Base-by-base conservation (phyloP, 2,888 invertebrate species). In the Physocephala rufipes region DNA sequence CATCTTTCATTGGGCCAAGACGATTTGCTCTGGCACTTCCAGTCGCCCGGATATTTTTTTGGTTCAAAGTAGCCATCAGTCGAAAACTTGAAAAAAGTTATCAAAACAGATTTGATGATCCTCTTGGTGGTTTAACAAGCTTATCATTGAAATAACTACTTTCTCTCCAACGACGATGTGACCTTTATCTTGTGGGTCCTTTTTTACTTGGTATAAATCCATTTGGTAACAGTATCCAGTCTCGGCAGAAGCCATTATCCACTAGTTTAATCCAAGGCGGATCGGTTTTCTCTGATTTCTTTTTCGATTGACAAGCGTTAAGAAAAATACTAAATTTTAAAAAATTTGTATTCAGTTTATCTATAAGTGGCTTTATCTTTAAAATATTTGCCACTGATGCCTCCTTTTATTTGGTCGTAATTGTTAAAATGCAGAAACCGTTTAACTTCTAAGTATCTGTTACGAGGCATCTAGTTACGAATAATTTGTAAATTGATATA, bases 11-110 rank as follows among this genome's bases (percentile, higher is more conserved):
- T 36, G 68, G 68, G 24, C 51, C 53, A 21, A 62, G 63, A 21
- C 62, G 51, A 62, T 69, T 69, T 21, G 30, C 55, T 69, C 69
- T 62, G 53, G 62, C 63, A 36, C 53, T 69, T 16, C 62, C 62
- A 53, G 62, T 69, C 62, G 69, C 63, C 30, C 62, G 51, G 21
- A 69, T 24, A 45, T 63, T 63, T 53, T 36, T 62, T 36, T 62
- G 51, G 19, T 21, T 30, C 30, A 69, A 26, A 53, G 36, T 21
- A 62, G 53, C 28, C 51, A 63, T 62, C 16, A 59, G 61, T 49
- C 49, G 24, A 45, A 59, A 61, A 26, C 59, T 59, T 47, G 67
- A 3, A 47, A 68, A 68, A 68, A 59, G 26, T 67, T 67, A 24
- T 67, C 58, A 51, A 66, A 66, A 55, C 45, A 67, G 36, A 67